A percentile compares a stretch with the other conserved stretches of the same genome.
Evolutionary conservation across 2,113 vertebrate genomes (phyloP).

Genomic region (Bos javanicus): DNA sequence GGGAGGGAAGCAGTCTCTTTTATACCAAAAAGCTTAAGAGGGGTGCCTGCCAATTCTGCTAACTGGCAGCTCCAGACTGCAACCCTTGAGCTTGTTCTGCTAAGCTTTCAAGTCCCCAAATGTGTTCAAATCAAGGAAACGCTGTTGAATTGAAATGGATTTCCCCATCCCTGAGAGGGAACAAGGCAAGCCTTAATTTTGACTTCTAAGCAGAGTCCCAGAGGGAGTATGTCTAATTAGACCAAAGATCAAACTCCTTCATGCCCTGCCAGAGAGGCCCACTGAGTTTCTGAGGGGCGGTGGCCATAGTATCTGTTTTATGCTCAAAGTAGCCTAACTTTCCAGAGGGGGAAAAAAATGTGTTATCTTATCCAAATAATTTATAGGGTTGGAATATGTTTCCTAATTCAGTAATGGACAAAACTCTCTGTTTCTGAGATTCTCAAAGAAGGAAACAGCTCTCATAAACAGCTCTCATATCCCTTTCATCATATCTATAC

Average conservation of each 20-base stretch:
- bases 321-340: not conserved
- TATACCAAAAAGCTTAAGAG: not conserved
- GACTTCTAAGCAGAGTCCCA: constrained; percentile 29
- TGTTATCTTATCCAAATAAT: constrained; percentile 25
- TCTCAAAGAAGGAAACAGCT: constrained; percentile 2
- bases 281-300: not conserved
- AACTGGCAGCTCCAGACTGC: not conserved
- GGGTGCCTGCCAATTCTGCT: constrained; percentile 20
- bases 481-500: not conserved
- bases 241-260: constrained; percentile 33
- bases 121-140: not conserved
- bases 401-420: not conserved
- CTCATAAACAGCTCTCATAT: not conserved
- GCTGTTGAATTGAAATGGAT: not conserved
- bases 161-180: not conserved
- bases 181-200: constrained; percentile 16
- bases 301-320: constrained; percentile 35
- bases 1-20: not conserved
- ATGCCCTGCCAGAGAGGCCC: constrained; percentile 18
- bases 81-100: not conserved
- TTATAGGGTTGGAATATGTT: not conserved
- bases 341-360: not conserved
- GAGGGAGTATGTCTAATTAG: constrained; percentile 37
- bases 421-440: not conserved
- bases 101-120: not conserved